These are phyloP conservation scores for Nasonia giraulti DNA, from an alignment of 1,140 invertebrate genomes.

Conservation along the genomic window DNA sequence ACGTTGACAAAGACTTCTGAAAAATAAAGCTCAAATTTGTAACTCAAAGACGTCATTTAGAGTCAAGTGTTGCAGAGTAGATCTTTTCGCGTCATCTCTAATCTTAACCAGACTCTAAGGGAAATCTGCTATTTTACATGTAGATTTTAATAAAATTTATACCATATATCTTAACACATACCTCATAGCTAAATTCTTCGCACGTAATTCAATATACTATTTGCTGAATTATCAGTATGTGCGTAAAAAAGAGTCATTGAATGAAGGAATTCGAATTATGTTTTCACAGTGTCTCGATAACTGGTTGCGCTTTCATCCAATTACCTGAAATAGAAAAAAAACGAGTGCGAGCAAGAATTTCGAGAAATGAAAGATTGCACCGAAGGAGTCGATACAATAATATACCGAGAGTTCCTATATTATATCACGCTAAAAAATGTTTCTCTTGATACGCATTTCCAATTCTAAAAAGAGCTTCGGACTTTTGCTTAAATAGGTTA, in stretches of 20 bases:
- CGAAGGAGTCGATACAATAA: background rate
- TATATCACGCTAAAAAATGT: background rate
- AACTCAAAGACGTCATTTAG: background rate
- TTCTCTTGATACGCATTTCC: background rate
- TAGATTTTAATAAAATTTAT: too few relatives aligned
- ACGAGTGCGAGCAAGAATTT: background rate
- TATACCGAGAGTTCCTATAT: background rate
- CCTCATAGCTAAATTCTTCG: background rate
- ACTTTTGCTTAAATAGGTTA: slow-evolving; percentile 9
- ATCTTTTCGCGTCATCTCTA: too few relatives aligned
- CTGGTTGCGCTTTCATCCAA: background rate
- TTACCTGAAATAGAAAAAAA: background rate
- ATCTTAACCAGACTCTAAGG: too few relatives aligned
- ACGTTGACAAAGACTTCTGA: background rate
- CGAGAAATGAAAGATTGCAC: background rate
- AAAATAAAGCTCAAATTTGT: background rate
- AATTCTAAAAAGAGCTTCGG: background rate
- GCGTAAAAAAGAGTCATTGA: background rate
- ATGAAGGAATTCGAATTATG: background rate
- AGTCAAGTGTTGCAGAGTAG: background rate
- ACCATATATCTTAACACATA: background rate
- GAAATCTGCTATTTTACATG: too few relatives aligned
- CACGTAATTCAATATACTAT: background rate
- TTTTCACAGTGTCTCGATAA: background rate
- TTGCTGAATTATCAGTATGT: background rate